These are phyloP conservation scores for Strigamia maritima DNA, from an alignment of 2,888 invertebrate species.

Conservation along the genomic window DNA sequence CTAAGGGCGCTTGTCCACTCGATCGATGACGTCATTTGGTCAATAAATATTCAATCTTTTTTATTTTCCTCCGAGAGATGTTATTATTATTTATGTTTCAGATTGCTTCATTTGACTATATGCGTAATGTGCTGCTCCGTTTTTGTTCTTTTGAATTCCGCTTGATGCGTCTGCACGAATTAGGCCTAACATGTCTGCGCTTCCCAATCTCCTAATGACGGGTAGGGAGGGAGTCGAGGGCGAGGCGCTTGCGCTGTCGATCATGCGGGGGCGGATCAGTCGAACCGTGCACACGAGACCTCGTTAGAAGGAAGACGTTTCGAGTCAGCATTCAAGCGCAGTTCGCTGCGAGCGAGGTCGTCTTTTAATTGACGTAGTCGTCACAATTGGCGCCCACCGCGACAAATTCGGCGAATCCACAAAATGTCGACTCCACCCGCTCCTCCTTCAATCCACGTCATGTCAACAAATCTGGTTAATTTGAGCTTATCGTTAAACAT, in stretches of 20 bases:
- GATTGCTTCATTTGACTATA: background rate
- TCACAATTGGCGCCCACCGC: constrained; percentile 29
- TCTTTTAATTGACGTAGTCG: constrained; percentile 22
- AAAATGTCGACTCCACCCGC: constrained; percentile 15
- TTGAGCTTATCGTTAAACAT: constrained; percentile 12
- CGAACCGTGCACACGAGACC: constrained; percentile 21
- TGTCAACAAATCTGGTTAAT: constrained; percentile 27
- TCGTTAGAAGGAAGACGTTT: background rate
- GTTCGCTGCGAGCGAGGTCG: background rate
- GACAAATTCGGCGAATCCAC: constrained; percentile 27
- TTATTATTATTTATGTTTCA: no score
- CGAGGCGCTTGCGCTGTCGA: constrained; percentile 27
- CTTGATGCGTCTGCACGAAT: constrained; percentile 27
- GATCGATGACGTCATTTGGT: constrained; percentile 12
- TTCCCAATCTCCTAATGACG: constrained; percentile 29
- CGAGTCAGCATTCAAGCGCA: background rate
- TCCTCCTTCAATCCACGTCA: background rate
- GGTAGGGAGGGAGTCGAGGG: constrained; percentile 24
- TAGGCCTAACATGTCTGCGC: constrained; percentile 29
- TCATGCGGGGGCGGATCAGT: constrained; percentile 29
- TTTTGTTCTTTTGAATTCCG: constrained; percentile 7
- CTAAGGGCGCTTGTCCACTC: constrained; percentile 15
- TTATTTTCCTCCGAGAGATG: background rate
- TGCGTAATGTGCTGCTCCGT: background rate
- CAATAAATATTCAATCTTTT: background rate